Evolutionary conservation across 2,797 vertebrate species (phyloP), one percentile per base, ranked within the genome.

Genomic region (Pseudotriccus pelzelni): DNA sequence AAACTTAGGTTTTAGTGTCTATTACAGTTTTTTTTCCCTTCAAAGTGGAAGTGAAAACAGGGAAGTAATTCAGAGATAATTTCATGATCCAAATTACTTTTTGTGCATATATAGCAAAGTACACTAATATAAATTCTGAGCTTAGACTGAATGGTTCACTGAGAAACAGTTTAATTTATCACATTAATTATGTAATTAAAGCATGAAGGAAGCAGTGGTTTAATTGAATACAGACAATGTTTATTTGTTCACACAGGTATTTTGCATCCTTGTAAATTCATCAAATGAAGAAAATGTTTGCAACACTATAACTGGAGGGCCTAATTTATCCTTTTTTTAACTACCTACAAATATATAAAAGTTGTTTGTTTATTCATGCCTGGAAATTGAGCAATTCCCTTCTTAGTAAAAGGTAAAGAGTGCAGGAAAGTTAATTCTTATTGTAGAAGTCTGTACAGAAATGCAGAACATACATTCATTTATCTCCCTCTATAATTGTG

Each of bases 141-240:
- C 53, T 90, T 37, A 89, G 37, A 67, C 58, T 73, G 44, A 52
- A 83, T 59, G 77, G 75, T 76, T 95, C 70, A 58, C 32, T 41
- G 46, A 92, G 79, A 85, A 84, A 91, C 41, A 86, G 73, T 90
- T 96, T 92, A 94, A 96, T 96, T 95, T 96, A 85, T 93, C 87
- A 87, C 83, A 93, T 91, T 96, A 94, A 96, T 96, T 96, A 94
- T 92, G 87, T 83, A 97, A 95, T 95, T 94, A 94, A 91, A 95
- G 56, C 58, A 77, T n/a, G 89, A 87, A 70, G 67, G 62, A 92
- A 91, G 70, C 22, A 83, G 63, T 32, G 16, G 36, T 87, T 94
- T 96, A 96, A 96, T 92, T 96, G 91, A 96, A 88, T 68, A 88
- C 27, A 89, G 69, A 59, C 74, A 91, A 55, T 67, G 77, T 88